Base-by-base conservation (phyloP, 2,113 vertebrate species). In the Dasypus novemcinctus region DNA sequence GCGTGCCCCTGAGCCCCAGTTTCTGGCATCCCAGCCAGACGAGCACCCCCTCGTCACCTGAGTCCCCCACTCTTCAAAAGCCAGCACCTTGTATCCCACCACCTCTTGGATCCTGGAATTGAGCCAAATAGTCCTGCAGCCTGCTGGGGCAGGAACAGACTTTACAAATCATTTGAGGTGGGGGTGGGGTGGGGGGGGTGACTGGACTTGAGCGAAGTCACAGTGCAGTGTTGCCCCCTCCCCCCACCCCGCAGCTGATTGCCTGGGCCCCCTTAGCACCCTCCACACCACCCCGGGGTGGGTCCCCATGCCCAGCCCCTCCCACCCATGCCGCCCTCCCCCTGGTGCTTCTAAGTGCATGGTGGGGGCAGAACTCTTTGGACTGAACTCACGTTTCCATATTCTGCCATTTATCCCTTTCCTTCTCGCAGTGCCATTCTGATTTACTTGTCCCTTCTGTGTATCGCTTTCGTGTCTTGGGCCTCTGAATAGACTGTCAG, bases 401-500 rank as follows among this genome's bases (percentile, higher is more conserved):
- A 33, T 20, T 41, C 36, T n/a, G 23, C 74, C 38, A 9, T 46
- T 7, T 63, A n/a, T 25, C 76, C 41, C 75, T 33, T 66, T 33
- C 82, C 31, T 64, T 25, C 38, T 36, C 72, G 31, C 13, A 7
- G 11, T 27, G 23, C 69, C 29, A 2, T 49, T 68, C 57, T 36
- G 74, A 46, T 69, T 71, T 91, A 49, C 88, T 52, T 52, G 13
- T 66, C n/a, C n/a, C 57, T 90, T 68, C 49, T 59, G 12, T 74
- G 17, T 18, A 27, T 72, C 79, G 76, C 52, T 68, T 79, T 59
- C 21, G 4, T 17, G 52, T 43, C 72, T 43, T 83, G 52, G 52
- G 69, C 82, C 82, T 91, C 85, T 74, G 85, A 88, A 74, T 27
- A 95, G 80, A 76, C 64, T 64, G 14, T 72, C 83, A 59, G 7